phyloP scores from a whole-genome alignment of 2,797 vertebrate species.

The Halcyon badia region DNA sequence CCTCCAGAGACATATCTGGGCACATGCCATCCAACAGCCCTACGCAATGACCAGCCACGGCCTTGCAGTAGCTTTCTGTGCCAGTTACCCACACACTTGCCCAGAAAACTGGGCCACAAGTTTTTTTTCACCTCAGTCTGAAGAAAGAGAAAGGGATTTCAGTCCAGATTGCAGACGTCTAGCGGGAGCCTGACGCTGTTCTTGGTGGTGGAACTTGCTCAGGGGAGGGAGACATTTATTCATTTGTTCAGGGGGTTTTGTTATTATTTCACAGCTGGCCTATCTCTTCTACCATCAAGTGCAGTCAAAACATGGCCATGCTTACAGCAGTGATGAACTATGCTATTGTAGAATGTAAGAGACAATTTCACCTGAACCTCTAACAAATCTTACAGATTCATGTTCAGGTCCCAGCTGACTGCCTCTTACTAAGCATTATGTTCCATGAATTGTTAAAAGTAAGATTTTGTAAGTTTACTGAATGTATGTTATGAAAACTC shows the following conservation, averaged over 20 bases:
- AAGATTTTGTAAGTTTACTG: not conserved
- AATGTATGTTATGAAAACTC: not conserved
- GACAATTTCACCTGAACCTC: not conserved
- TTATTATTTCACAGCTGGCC: not conserved
- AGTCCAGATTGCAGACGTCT: not conserved
- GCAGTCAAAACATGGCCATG: not conserved
- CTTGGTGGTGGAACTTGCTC: not conserved
- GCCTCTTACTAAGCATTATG: not conserved
- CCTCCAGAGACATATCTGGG: not conserved
- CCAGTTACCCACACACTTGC: not conserved
- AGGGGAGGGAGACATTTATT: not conserved
- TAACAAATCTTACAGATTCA: not conserved
- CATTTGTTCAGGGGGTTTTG: not conserved
- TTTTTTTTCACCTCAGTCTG: not conserved
- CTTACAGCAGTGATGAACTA: not conserved
- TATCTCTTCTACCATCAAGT: not conserved
- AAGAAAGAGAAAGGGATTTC: not conserved
- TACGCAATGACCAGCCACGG: fast-evolving
- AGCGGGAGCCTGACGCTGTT: not conserved
- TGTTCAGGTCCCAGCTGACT: not conserved
- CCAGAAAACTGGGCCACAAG: not conserved
- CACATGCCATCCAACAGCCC: fast-evolving
- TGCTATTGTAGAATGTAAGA: not conserved
- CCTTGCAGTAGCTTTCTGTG: not conserved
- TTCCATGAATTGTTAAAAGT: not conserved